Conservation (phyloP, 1,140 invertebrate genomes). For the Micrasema longulum region DNA sequence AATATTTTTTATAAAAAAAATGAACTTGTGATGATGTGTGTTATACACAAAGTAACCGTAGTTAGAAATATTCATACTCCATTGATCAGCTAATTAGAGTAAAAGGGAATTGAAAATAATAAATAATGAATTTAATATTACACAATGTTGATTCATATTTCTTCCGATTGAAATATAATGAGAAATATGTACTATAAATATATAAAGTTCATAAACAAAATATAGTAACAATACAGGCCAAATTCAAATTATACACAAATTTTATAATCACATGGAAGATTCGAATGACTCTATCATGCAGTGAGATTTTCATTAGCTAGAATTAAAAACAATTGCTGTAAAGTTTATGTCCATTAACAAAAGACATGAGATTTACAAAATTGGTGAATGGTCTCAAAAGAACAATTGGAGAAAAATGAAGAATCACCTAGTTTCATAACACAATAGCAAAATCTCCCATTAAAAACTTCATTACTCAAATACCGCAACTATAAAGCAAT, state of each 20-base stretch:
- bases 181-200: constrained; percentile 32
- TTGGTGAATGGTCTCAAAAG: not conserved
- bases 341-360: constrained; percentile 2
- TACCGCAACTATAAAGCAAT: constrained; percentile 39
- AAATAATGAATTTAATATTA: constrained; percentile 32
- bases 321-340: not conserved
- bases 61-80: too few species aligned
- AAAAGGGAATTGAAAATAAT: constrained; percentile 11
- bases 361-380: not conserved
- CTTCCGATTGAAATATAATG: constrained; percentile 48
- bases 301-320: constrained; percentile 4
- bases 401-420: not conserved
- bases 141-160: constrained; percentile 46
- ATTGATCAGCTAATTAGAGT: not conserved
- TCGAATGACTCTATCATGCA: constrained; percentile 24
- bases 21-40: constrained; percentile 1
- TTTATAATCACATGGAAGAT: constrained; percentile 34
- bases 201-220: constrained; percentile 39
- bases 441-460: constrained; percentile 2
- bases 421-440: not conserved
- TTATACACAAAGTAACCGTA: too few species aligned
- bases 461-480: constrained; percentile 17
- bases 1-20: not conserved
- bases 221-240: constrained; percentile 42
- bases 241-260: constrained; percentile 30